A percentile compares a stretch with the other conserved stretches of the same genome.
Conservation (phyloP, 2,113 vertebrate species). For the Urocolius indicus region DNA sequence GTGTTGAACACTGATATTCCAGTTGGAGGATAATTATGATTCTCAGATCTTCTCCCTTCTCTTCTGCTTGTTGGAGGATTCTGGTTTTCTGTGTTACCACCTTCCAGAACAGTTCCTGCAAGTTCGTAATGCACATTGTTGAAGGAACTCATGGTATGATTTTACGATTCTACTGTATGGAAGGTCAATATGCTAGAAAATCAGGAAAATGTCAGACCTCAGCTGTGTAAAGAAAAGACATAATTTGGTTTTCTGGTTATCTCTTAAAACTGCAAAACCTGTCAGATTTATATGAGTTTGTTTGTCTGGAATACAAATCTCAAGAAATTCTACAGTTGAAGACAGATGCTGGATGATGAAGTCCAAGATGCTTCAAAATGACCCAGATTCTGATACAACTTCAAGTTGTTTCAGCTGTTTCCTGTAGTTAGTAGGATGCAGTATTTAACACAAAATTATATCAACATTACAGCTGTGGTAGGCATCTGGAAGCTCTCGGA, state of each 20-base stretch:
- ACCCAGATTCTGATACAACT: neutral
- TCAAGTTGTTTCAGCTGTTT: neutral
- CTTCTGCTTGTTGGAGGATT: neutral
- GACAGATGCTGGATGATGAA: neutral
- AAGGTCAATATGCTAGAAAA: neutral
- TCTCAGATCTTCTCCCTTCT: neutral
- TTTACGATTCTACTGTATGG: fast-evolving
- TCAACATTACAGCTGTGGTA: neutral
- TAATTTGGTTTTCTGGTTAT: neutral
- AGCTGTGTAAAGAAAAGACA: neutral
- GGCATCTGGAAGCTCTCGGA: too few relatives aligned
- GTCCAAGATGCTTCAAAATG: neutral
- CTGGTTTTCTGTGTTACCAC: neutral
- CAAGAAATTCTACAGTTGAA: neutral
- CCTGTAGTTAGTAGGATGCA: neutral
- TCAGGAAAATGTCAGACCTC: neutral
- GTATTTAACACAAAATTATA: neutral
- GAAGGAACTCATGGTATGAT: neutral
- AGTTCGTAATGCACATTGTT: neutral
- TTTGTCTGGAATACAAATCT: neutral
- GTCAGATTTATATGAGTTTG: neutral
- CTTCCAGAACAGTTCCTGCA: neutral
- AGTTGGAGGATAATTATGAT: neutral
- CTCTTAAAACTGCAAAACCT: neutral
- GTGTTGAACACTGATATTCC: neutral